These are phyloP conservation scores for Lutjanus erythropterus DNA, from an alignment of 2,113 vertebrate species.

Conservation along the genomic window DNA sequence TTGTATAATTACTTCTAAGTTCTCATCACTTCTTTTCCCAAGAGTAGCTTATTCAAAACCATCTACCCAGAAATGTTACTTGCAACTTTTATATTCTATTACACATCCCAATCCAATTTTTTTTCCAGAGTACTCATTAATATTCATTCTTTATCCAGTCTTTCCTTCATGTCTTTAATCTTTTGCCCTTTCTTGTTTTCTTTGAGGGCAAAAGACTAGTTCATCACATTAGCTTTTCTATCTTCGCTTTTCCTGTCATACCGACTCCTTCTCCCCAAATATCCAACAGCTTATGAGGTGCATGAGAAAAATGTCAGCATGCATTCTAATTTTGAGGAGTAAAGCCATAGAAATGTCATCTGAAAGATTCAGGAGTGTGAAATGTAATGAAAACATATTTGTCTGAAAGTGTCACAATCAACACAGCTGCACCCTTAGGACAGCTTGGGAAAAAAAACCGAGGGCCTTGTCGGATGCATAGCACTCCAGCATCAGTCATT, in stretches of 20 bases:
- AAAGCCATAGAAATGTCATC: constrained; percentile 75
- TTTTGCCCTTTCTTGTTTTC: constrained; percentile 29
- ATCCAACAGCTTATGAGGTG: constrained; percentile 54
- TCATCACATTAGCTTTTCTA: constrained; percentile 48
- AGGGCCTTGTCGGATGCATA: constrained; percentile 60
- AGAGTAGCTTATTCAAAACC: neutral
- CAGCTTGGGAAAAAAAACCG: constrained; percentile 40
- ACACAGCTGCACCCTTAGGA: constrained; percentile 64
- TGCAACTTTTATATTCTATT: constrained; percentile 4
- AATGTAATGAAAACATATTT: constrained; percentile 79
- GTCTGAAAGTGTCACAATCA: constrained; percentile 73
- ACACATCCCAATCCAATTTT: neutral
- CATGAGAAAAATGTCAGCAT: constrained; percentile 73
- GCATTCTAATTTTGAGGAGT: constrained; percentile 65
- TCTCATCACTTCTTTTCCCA: neutral
- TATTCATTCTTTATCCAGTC: constrained; percentile 2
- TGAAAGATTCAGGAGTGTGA: constrained; percentile 66
- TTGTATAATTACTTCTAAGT: constrained; percentile 1
- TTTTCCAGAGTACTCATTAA: constrained; percentile 6
- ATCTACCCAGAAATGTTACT: constrained; percentile 6
- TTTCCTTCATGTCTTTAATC: constrained; percentile 20
- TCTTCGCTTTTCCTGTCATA: constrained; percentile 31
- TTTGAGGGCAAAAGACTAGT: constrained; percentile 24
- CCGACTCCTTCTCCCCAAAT: constrained; percentile 27
- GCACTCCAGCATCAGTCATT: constrained; percentile 65